A percentile compares a stretch with the other conserved stretches of the same genome.
phyloP scores from a whole-genome alignment of 1,140 invertebrate species.

The Drosophila simulans region DNA sequence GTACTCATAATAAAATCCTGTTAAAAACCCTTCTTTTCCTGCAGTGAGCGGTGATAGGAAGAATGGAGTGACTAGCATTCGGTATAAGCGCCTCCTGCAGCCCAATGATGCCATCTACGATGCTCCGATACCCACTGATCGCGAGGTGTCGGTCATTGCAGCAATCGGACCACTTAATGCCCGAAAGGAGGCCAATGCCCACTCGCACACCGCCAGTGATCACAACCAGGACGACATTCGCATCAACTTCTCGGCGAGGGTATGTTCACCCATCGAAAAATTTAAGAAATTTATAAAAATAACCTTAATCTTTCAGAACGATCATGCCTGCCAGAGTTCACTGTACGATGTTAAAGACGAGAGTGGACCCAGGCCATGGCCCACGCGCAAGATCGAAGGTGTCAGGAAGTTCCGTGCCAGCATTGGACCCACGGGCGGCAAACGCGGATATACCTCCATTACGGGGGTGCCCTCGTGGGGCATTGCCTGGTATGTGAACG shows the following conservation, averaged over 20 bases:
- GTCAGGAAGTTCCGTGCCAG: conserved; percentile 89
- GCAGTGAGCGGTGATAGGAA: conserved; percentile 89
- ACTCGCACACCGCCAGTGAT: conserved; percentile 88
- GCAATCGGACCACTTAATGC: conserved; percentile 93
- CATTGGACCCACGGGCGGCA: conserved; percentile 93
- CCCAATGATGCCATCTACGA: conserved; percentile 91
- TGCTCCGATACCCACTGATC: conserved; percentile 88
- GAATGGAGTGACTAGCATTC: conserved; percentile 93
- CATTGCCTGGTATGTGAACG: conserved; percentile 97
- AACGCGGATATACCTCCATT: conserved; percentile 91
- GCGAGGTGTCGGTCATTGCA: conserved; percentile 92
- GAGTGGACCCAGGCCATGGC: conserved; percentile 88
- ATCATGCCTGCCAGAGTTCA: conserved; percentile 80
- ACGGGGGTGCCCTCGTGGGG: conserved; percentile 94
- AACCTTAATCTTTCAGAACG: conserved; percentile 52
- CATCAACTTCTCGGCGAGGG: conserved; percentile 89
- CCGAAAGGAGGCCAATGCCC: conserved; percentile 92
- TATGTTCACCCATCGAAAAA: conserved; percentile 19
- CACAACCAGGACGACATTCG: conserved; percentile 90
- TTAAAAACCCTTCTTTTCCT: too few relatives aligned
- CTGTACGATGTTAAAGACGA: conserved; percentile 85
- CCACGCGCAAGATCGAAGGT: conserved; percentile 84
- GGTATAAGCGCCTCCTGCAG: conserved; percentile 90
- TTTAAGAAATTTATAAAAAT: too few relatives aligned
- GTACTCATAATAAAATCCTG: background rate